A percentile compares a stretch with the other conserved stretches of the same genome.
phyloP scores from a whole-genome alignment of 1,140 invertebrate genomes.

The Heliothis subflexa region DNA sequence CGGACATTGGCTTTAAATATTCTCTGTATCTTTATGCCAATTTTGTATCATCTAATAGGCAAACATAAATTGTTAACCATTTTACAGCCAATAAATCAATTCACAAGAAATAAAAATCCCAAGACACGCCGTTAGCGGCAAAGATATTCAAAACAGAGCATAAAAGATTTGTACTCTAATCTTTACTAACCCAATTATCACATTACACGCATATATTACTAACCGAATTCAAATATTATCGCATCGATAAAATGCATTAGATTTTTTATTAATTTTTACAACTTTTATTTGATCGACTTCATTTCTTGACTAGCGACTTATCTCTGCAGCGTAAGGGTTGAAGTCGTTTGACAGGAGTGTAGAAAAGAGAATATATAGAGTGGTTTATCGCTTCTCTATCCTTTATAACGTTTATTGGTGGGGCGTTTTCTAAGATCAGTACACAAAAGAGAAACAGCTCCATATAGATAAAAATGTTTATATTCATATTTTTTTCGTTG shows the following conservation, averaged over 20 bases:
- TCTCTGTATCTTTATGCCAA: no score
- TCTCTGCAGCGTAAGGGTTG: conserved; percentile 18
- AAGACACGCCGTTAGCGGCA: conserved; percentile 37
- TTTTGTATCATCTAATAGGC: no score
- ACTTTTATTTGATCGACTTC: conserved; percentile 4
- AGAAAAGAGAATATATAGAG: conserved; percentile 23
- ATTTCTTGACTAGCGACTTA: conserved; percentile 4
- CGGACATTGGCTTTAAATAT: neutral
- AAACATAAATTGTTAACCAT: neutral
- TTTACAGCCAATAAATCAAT: conserved; percentile 29
- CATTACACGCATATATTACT: conserved; percentile 37
- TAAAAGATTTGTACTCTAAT: conserved; percentile 37
- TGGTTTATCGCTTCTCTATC: conserved; percentile 40
- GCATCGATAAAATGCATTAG: conserved; percentile 28
- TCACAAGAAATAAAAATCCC: conserved; percentile 18
- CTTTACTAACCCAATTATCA: conserved; percentile 40
- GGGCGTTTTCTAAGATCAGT: conserved; percentile 73
- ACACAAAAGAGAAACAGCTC: conserved; percentile 59
- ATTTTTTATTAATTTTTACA: conserved; percentile 37
- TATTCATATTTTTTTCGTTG: conserved; percentile 11
- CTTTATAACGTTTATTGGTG: conserved; percentile 62
- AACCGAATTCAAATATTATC: conserved; percentile 26
- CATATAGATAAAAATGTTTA: conserved; percentile 62
- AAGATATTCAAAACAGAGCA: conserved; percentile 22
- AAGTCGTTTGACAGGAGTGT: conserved; percentile 29